Percentiles rank a stretch among this genome's conserved stretches.
phyloP scores from a whole-genome alignment of 2,113 vertebrate species.

The Patagioenas fasciata region DNA sequence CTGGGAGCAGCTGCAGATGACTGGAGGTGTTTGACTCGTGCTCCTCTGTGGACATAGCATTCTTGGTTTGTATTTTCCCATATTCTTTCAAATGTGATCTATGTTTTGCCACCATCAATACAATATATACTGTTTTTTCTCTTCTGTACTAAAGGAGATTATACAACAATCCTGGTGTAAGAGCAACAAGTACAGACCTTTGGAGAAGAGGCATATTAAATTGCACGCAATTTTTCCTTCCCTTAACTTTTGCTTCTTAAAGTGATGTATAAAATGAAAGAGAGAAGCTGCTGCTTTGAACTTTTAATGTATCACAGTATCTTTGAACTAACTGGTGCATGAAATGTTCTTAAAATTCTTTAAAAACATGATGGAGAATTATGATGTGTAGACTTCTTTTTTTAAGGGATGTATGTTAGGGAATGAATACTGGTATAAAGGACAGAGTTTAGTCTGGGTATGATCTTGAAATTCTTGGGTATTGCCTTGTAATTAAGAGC shows the following conservation, averaged over 20 bases:
- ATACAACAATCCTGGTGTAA: neutral
- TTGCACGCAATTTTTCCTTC: neutral
- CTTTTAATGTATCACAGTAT: conserved; percentile 53
- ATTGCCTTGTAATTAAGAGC: conserved; percentile 14
- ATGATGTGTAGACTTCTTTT: conserved; percentile 16
- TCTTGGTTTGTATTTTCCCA: neutral
- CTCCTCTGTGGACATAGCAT: neutral
- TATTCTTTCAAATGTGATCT: neutral
- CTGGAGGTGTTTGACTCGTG: neutral
- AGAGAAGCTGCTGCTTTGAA: conserved; percentile 53
- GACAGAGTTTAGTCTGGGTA: neutral
- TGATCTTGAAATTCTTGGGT: neutral
- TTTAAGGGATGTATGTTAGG: neutral
- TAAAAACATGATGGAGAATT: conserved; percentile 53
- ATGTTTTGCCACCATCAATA: neutral
- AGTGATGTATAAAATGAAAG: conserved; percentile 23
- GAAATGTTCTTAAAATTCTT: conserved; percentile 63
- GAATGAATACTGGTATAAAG: neutral
- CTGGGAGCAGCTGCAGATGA: neutral
- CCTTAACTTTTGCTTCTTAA: conserved; percentile 42
- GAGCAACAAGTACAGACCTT: neutral
- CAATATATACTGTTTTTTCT: neutral
- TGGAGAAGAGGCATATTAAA: neutral
- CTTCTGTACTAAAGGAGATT: neutral
- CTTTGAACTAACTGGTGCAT: conserved; percentile 70